phyloP scores from a whole-genome alignment of 2,797 vertebrate genomes.

The Spondyliosoma cantharus region DNA sequence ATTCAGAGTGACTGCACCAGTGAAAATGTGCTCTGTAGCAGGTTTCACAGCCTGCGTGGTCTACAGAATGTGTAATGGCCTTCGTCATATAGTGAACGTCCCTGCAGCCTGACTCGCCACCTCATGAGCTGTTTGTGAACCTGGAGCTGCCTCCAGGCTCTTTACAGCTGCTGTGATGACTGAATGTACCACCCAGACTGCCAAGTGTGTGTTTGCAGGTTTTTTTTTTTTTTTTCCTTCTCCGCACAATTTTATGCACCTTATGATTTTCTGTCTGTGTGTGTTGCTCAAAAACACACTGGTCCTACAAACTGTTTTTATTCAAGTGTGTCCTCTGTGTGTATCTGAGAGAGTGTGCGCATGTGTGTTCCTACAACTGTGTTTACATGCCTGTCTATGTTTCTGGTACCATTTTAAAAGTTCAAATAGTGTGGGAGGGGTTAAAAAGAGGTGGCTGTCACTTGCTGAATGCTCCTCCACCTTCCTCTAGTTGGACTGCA shows the following conservation, averaged over 20 bases:
- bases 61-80: constrained; percentile 17
- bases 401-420: constrained; percentile 5
- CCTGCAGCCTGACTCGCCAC: constrained; percentile 36
- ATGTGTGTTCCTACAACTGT: constrained; percentile 6
- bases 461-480: constrained; percentile 54
- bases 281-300: too few species aligned
- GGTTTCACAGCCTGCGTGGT: constrained; percentile 24
- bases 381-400: constrained; percentile 29
- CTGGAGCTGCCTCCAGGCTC: constrained; percentile 38
- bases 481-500: constrained; percentile 43
- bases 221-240: neutral
- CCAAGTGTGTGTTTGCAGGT: neutral
- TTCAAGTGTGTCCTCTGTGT: neutral
- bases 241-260: constrained; percentile 10
- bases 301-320: neutral
- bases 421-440: constrained; percentile 20
- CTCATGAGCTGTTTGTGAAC: constrained; percentile 32
- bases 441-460: constrained; percentile 39
- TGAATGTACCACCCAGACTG: constrained; percentile 42
- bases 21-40: constrained; percentile 16
- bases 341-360: neutral
- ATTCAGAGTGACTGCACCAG: neutral
- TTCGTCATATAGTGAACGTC: neutral
- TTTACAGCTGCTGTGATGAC: constrained; percentile 36
- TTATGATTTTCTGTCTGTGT: too few species aligned